Conservation (phyloP, 2,113 vertebrate genomes). For the Meleagris gallopavo region DNA sequence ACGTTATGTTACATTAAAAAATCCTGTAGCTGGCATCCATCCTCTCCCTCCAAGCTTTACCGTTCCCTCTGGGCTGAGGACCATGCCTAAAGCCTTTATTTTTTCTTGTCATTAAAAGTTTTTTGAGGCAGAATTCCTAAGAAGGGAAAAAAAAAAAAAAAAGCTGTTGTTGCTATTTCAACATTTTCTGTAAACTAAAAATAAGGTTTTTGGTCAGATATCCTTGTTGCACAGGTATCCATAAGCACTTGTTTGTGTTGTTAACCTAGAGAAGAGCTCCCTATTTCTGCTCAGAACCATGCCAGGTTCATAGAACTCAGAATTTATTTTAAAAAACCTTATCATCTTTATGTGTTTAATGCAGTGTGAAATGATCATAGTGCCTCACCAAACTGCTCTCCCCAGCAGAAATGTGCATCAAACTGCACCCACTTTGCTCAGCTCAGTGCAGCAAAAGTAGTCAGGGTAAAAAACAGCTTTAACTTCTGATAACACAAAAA, state of each 20-base stretch:
- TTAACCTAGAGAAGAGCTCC: background rate
- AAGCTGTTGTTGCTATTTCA: background rate
- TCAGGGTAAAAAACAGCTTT: background rate
- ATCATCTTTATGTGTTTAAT: background rate
- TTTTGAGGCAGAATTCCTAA: background rate
- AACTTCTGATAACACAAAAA: background rate
- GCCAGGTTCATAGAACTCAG: background rate
- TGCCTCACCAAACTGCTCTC: background rate
- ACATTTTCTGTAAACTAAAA: background rate
- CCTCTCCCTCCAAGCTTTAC: background rate
- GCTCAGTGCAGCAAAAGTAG: background rate
- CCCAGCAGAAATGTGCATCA: background rate
- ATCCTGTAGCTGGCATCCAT: background rate
- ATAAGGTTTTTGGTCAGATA: background rate
- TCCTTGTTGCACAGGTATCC: background rate
- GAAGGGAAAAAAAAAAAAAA: background rate
- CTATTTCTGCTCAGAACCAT: background rate
- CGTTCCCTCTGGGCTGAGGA: background rate
- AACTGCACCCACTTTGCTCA: constrained; percentile 37
- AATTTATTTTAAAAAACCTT: background rate
- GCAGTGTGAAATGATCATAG: background rate
- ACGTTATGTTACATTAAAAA: background rate
- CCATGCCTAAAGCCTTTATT: background rate
- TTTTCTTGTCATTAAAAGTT: background rate
- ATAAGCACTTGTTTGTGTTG: background rate